Percentiles rank a stretch among this genome's conserved stretches.
Evolutionary conservation across 2,888 invertebrate species (phyloP).

Genomic region (Altica lythri): DNA sequence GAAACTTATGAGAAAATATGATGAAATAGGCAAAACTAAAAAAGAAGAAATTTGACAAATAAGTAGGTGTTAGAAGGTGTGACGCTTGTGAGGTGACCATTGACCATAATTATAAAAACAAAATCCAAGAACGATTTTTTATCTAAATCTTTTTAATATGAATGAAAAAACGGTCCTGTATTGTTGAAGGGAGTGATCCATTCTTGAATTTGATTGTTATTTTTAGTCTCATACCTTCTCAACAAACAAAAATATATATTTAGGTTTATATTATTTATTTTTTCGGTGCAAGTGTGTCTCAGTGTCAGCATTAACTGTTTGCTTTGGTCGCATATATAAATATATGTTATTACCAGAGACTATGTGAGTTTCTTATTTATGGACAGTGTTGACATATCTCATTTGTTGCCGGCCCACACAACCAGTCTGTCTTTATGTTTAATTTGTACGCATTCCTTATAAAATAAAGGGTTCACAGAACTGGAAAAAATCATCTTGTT

Average conservation of each 20-base stretch:
- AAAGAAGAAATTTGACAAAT: too few relatives aligned
- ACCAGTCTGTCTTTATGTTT: slow-evolving; percentile 53
- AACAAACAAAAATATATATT: slow-evolving; percentile 47
- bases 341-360: slow-evolving; percentile 56
- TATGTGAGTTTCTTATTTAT: slow-evolving; percentile 54
- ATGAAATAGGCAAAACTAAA: too few relatives aligned
- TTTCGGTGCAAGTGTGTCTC: slow-evolving; percentile 41
- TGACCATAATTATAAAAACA: too few relatives aligned
- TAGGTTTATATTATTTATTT: slow-evolving; percentile 52
- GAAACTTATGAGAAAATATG: too few relatives aligned
- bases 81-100: too few relatives aligned
- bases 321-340: slow-evolving; percentile 53
- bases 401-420: slow-evolving; percentile 57
- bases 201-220: slow-evolving; percentile 35
- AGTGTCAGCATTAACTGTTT: slow-evolving; percentile 50
- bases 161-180: slow-evolving; percentile 5
- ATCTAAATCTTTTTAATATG: too few relatives aligned
- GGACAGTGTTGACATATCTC: slow-evolving; percentile 58
- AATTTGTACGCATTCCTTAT: slow-evolving; percentile 55
- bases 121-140: too few relatives aligned
- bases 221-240: slow-evolving; percentile 36
- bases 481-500: slow-evolving; percentile 38
- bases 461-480: slow-evolving; percentile 48
- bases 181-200: slow-evolving; percentile 29
- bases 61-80: too few relatives aligned